Evolutionary conservation across 2,113 vertebrate species (phyloP).

Genomic region (Plotosus lineatus): DNA sequence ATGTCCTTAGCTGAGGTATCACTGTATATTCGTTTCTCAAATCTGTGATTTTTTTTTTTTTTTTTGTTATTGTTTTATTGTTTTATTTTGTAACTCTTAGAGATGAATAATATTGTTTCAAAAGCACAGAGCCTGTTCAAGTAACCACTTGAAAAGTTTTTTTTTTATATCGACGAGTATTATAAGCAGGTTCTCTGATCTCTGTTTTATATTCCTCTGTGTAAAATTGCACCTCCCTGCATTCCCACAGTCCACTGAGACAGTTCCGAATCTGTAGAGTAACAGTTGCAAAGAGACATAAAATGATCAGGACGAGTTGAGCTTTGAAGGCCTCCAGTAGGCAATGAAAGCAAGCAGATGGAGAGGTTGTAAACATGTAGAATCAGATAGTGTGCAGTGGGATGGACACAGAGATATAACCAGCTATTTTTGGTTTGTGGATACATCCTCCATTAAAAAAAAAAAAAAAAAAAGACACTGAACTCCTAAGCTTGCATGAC

Average conservation of each 20-base stretch:
- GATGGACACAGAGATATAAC: neutral
- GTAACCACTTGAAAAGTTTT: neutral
- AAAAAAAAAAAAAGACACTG: neutral
- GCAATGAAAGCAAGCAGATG: slow-evolving; percentile 53
- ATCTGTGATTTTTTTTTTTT: too few relatives aligned
- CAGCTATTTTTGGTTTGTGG: neutral
- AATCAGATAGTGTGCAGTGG: slow-evolving; percentile 6
- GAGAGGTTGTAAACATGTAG: slow-evolving; percentile 27
- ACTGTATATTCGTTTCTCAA: too few relatives aligned
- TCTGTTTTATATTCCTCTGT: neutral
- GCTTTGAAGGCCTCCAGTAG: slow-evolving; percentile 38
- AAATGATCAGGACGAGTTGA: slow-evolving; percentile 40
- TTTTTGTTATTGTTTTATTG: neutral
- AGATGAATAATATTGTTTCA: too few relatives aligned
- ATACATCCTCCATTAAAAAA: neutral
- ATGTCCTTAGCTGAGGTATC: too few relatives aligned
- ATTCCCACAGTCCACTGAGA: slow-evolving; percentile 21
- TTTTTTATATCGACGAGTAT: neutral
- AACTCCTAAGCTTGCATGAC: slow-evolving; percentile 16
- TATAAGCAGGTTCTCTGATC: neutral
- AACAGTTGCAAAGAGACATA: slow-evolving; percentile 43
- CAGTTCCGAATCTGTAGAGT: slow-evolving; percentile 18
- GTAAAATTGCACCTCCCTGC: neutral
- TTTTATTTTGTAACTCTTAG: too few relatives aligned
- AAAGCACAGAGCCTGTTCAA: too few relatives aligned